Percentiles rank a stretch among this genome's conserved stretches.
Evolutionary conservation across 2,797 vertebrate species (phyloP).

Genomic region (Chelonia mydas): DNA sequence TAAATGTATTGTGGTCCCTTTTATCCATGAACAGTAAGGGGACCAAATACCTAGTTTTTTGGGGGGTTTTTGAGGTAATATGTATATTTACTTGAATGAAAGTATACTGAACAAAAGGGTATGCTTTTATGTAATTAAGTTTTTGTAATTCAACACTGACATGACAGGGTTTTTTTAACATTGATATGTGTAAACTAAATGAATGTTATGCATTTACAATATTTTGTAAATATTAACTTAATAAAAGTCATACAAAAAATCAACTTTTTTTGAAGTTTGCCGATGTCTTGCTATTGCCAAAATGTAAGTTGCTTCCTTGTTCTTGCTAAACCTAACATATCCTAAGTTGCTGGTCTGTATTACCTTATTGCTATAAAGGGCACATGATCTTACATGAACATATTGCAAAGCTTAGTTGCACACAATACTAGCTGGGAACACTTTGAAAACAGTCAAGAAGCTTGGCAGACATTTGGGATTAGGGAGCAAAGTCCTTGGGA

Average conservation of each 20-base stretch:
- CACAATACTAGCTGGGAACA: neutral
- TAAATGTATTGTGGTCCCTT: neutral
- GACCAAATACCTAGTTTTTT: neutral
- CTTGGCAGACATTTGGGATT: neutral
- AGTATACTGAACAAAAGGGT: neutral
- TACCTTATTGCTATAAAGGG: neutral
- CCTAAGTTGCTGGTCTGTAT: neutral
- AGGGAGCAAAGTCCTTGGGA: neutral
- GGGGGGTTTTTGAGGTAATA: neutral
- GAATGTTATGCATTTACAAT: neutral
- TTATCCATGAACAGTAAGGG: slow-evolving; percentile 14
- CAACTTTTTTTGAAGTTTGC: neutral
- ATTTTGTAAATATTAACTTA: slow-evolving; percentile 55
- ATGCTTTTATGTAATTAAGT: slow-evolving; percentile 48
- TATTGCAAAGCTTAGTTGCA: neutral
- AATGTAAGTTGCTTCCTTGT: neutral
- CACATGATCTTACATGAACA: neutral
- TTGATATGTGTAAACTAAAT: slow-evolving; percentile 19
- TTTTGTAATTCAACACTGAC: slow-evolving; percentile 41
- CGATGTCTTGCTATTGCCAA: neutral
- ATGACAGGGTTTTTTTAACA: slow-evolving; percentile 19
- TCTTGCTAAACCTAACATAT: neutral
- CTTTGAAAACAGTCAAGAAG: neutral
- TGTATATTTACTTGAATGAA: slow-evolving; percentile 8
- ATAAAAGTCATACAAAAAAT: slow-evolving; percentile 28